Base-by-base conservation (phyloP, 2,797 vertebrate species). In the Molossus molossus region DNA sequence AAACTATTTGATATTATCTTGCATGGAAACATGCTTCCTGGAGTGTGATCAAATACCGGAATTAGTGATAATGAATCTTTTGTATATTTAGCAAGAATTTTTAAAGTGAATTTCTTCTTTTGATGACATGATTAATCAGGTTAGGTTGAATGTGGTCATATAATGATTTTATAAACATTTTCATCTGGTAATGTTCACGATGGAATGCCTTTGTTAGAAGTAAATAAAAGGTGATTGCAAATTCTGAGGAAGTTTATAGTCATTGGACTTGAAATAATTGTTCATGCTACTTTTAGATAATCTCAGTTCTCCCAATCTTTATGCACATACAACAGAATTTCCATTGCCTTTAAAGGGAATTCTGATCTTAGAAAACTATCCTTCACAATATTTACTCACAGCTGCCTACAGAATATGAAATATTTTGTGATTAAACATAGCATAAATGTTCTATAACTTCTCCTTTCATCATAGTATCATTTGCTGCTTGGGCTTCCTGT, bases 91-190 rank as follows among this genome's bases (percentile, higher is more conserved):
- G 65, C 15, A 83, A 80, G 70, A 77, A 7, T 81, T 55, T 94
- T 93, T 50, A 79, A 88, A 88, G 75, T 92, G 27, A 9, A 75
- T 18, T 87, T 90, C 29, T 77, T 90, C 67, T 93, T 96, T 93
- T 94, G 85, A 82, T 96, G 69, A 65, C 86, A 57, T 15, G 15
- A 73, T 96, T 64, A 58, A 86, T 77, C 14, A 60, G 45, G 45
- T 94, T 92, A 91, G 29, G 50, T 73, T 88, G 40, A 87, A 80
- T 72, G 13, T 65, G 27, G 29, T 21, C 60, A 45, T 23, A 6
- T 67, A 65, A 69, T 90, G 40, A 77, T 91, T 94, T 73, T 69
- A 53, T 37, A 65, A 58, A 55, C 29, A 5, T 77, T 93, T 94
- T 82, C 37, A 60, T 94, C 25, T 92, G 64, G 9, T 53, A 73